These are phyloP conservation scores for Rhagophthalmus giganteus DNA, from an alignment of 2,888 invertebrate species.

Conservation along the genomic window DNA sequence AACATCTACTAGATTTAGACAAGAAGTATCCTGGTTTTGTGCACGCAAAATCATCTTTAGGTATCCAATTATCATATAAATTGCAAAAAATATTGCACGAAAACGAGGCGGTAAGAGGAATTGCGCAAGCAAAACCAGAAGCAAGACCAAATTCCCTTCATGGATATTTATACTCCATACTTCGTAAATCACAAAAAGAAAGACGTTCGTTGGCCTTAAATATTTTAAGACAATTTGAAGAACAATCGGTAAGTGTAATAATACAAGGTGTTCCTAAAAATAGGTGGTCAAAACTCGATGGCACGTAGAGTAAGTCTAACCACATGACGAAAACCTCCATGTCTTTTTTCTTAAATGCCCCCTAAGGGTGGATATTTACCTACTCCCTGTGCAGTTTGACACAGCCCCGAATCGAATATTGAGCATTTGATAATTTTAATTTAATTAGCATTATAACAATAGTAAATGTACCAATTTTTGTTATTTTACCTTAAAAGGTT, in stretches of 20 bases:
- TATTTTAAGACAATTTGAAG: slow-evolving; percentile 90
- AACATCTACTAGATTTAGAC: slow-evolving; percentile 93
- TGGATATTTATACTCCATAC: slow-evolving; percentile 85
- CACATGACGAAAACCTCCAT: slow-evolving; percentile 1
- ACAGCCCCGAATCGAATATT: no score
- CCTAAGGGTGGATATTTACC: no score
- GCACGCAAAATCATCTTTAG: slow-evolving; percentile 89
- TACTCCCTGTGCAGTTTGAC: no score
- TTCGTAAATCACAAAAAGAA: slow-evolving; percentile 85
- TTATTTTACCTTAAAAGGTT: no score
- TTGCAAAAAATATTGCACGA: slow-evolving; percentile 73
- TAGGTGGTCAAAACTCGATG: no score
- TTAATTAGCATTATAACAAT: no score
- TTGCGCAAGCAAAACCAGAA: slow-evolving; percentile 65
- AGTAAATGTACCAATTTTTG: no score
- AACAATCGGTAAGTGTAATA: slow-evolving; percentile 68
- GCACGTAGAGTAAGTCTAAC: no score
- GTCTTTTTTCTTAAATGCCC: not conserved
- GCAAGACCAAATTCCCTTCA: slow-evolving; percentile 78
- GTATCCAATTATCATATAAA: slow-evolving; percentile 82
- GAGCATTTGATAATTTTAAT: no score
- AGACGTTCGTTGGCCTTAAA: slow-evolving; percentile 82
- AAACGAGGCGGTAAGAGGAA: slow-evolving; percentile 73
- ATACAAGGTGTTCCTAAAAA: no score
- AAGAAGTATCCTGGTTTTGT: slow-evolving; percentile 95